phyloP scores from a whole-genome alignment of 1,140 invertebrate species.

The Papilio machaon region DNA sequence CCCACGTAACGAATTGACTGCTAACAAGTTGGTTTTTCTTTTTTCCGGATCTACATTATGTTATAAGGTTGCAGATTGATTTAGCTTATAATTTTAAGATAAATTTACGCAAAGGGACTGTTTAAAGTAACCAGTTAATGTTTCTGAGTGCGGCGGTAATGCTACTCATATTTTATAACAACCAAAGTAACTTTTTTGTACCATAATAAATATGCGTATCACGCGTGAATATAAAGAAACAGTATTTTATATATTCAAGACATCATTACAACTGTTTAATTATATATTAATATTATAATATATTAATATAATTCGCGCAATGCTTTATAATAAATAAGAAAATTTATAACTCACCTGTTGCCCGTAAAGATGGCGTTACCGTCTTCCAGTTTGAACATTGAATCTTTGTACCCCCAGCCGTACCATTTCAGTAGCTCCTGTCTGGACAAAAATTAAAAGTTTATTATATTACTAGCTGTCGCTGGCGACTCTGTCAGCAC shows the following conservation, averaged over 20 bases:
- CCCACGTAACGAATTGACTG: too few relatives aligned
- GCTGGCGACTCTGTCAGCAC: too few relatives aligned
- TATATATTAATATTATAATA: background rate
- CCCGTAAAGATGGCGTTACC: constrained; percentile 63
- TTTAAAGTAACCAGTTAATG: too few relatives aligned
- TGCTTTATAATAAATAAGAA: background rate
- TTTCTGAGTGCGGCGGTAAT: too few relatives aligned
- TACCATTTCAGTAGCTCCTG: constrained; percentile 97
- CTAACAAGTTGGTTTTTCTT: too few relatives aligned
- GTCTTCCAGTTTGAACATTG: constrained; percentile 60
- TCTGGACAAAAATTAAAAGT: constrained; percentile 79
- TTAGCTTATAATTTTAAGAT: too few relatives aligned
- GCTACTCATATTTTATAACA: too few relatives aligned
- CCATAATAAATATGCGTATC: background rate
- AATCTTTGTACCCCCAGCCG: constrained; percentile 98
- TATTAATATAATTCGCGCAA: background rate
- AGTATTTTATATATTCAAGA: background rate
- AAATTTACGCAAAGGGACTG: too few relatives aligned
- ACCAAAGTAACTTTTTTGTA: background rate
- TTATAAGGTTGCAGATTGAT: too few relatives aligned
- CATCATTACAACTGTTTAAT: background rate
- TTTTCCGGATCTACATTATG: too few relatives aligned
- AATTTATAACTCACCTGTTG: constrained; percentile 58
- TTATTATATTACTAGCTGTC: background rate
- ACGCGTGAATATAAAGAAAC: too few relatives aligned